These are phyloP conservation scores for Cryptoprocta ferox DNA, from an alignment of 2,797 vertebrate species.

Conservation along the genomic window DNA sequence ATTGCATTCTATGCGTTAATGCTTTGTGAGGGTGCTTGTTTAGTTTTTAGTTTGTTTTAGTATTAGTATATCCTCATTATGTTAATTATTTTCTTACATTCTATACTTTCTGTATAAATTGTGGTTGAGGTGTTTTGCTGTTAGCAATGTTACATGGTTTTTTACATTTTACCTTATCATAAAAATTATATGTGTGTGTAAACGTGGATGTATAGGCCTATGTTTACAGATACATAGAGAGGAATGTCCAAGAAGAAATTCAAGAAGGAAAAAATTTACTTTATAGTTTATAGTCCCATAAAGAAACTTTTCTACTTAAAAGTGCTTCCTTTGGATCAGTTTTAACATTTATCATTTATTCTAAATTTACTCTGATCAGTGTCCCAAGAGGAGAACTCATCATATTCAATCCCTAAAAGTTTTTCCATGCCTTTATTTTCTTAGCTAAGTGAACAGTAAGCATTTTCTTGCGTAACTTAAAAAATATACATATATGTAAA, in stretches of 20 bases:
- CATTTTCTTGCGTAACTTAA: slow-evolving; percentile 3
- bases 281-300: neutral
- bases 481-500: neutral
- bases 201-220: neutral
- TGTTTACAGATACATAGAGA: neutral
- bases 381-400: slow-evolving; percentile 3
- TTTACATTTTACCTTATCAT: neutral
- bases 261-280: neutral
- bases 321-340: slow-evolving; percentile 34
- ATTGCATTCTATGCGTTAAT: neutral
- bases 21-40: neutral
- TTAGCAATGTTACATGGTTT: neutral
- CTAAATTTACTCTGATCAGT: neutral
- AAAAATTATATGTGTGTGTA: neutral
- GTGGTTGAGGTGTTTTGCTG: neutral
- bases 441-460: slow-evolving; percentile 23
- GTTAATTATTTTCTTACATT: neutral
- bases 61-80: neutral
- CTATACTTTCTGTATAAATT: neutral
- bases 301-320: slow-evolving; percentile 19
- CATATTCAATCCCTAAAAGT: slow-evolving; percentile 30
- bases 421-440: neutral
- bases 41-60: neutral
- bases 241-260: neutral
- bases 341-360: slow-evolving; percentile 36